phyloP scores from a whole-genome alignment of 2,888 invertebrate genomes.

The Phytoseiulus persimilis region DNA sequence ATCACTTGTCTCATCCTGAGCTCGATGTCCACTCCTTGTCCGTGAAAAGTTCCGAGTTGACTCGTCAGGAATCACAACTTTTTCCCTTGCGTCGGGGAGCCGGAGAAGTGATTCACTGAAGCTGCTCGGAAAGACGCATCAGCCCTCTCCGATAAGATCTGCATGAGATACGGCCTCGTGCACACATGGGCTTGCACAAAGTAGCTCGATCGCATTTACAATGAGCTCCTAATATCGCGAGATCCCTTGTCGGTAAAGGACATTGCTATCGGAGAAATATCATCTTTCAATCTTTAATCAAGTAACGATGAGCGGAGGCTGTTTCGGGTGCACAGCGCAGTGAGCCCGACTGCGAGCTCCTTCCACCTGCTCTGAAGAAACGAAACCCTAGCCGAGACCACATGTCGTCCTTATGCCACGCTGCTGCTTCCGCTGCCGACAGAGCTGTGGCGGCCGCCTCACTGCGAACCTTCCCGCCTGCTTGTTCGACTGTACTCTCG shows the following conservation, averaged over 20 bases:
- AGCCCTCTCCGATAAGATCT: neutral
- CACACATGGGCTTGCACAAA: neutral
- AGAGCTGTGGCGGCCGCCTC: too few relatives aligned
- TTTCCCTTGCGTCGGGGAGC: too few relatives aligned
- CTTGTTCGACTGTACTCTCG: neutral
- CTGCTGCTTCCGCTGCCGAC: neutral
- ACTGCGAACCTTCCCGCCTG: neutral
- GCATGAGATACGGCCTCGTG: too few relatives aligned
- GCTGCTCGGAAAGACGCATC: neutral
- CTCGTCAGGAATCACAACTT: too few relatives aligned
- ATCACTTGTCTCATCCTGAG: too few relatives aligned
- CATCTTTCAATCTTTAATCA: conserved; percentile 5
- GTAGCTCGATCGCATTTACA: neutral
- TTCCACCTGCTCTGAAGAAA: neutral
- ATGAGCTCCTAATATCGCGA: neutral
- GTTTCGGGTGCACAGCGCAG: neutral
- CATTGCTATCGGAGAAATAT: neutral
- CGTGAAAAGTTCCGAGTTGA: too few relatives aligned
- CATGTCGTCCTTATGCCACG: neutral
- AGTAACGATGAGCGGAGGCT: neutral
- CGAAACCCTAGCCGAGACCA: neutral
- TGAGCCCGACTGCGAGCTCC: neutral
- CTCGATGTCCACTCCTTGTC: too few relatives aligned
- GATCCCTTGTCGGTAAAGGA: neutral
- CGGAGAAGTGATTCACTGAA: too few relatives aligned